Percentiles rank a stretch among this genome's conserved stretches.
phyloP scores from a whole-genome alignment of 1,140 invertebrate species.

The Aphelenchoides besseyi region DNA sequence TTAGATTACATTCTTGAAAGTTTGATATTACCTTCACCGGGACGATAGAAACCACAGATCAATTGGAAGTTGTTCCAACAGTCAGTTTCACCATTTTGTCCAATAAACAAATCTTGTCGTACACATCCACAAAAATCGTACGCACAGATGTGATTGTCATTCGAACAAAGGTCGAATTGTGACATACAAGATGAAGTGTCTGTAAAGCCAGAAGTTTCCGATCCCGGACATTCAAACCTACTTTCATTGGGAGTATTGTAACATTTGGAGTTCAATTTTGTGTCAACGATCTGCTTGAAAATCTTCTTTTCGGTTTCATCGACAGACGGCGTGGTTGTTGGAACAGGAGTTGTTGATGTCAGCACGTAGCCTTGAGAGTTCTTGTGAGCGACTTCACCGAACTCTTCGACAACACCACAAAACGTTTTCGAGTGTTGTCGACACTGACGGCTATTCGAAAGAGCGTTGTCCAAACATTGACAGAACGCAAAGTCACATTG shows the following conservation, averaged over 20 bases:
- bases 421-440: background rate
- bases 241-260: background rate
- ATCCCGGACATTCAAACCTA: too few species aligned
- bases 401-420: background rate
- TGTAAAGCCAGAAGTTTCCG: background rate
- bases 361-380: conserved; percentile 5
- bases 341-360: background rate
- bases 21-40: background rate
- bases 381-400: background rate
- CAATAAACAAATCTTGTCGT: background rate
- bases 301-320: background rate
- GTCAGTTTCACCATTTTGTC: background rate
- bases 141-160: background rate
- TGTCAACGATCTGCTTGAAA: background rate
- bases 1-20: too few species aligned
- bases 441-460: background rate
- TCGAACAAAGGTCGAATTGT: background rate
- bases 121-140: conserved; percentile 7
- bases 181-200: background rate
- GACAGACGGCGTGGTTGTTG: background rate
- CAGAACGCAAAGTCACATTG: background rate
- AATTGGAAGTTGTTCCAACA: background rate
- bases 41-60: background rate
- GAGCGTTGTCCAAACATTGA: conserved; percentile 10
- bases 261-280: background rate